phyloP scores from a whole-genome alignment of 2,888 invertebrate species.

The Orchesellides sinensis region DNA sequence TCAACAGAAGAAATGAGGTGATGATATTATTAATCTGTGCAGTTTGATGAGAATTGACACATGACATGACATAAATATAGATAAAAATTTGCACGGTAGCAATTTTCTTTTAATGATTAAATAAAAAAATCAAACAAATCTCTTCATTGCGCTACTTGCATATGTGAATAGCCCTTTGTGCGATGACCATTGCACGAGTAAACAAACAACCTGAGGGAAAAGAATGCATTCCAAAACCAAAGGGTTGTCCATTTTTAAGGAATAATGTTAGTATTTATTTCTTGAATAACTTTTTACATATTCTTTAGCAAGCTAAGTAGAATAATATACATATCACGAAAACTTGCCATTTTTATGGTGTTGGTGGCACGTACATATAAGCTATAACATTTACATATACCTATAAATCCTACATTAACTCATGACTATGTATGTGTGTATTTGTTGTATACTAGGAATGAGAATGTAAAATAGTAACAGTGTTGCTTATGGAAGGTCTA shows the following conservation, averaged over 20 bases:
- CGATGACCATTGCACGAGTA: not conserved
- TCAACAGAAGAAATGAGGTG: not conserved
- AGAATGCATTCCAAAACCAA: not conserved
- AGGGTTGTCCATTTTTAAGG: not conserved
- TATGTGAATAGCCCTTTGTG: not conserved
- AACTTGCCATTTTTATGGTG: too few relatives aligned
- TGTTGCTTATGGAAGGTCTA: too few relatives aligned
- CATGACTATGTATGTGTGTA: not conserved
- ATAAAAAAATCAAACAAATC: not conserved
- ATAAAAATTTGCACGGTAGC: slow-evolving; percentile 5
- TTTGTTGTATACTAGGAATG: not conserved
- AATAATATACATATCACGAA: too few relatives aligned
- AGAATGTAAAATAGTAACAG: too few relatives aligned
- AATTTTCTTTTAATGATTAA: not conserved
- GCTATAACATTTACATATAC: too few relatives aligned
- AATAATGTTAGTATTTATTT: slow-evolving; percentile 15
- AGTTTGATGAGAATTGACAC: not conserved
- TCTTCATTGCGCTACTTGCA: not conserved
- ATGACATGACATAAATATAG: not conserved
- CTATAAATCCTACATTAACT: too few relatives aligned
- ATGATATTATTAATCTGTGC: not conserved
- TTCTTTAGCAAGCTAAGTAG: too few relatives aligned
- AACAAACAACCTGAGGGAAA: not conserved
- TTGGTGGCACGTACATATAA: too few relatives aligned
- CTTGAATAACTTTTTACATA: not conserved